Evolutionary conservation across 2,113 vertebrate genomes (phyloP).

Genomic region (Aegithalos caudatus): DNA sequence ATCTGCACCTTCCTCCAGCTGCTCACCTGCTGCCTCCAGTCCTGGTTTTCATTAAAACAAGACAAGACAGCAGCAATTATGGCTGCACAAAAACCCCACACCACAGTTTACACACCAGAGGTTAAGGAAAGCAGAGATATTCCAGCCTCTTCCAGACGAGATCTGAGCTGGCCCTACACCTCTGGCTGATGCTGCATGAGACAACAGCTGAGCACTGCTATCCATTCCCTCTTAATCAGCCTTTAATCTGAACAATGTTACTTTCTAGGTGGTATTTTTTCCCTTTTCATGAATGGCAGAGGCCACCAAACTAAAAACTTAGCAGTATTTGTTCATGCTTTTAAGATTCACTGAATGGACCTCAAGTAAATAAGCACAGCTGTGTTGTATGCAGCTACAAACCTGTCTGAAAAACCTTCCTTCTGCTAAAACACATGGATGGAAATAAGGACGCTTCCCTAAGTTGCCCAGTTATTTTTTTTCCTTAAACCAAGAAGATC

Average conservation of each 20-base stretch:
- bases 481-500: not conserved
- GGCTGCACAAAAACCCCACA: rapidly evolving
- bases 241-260: not conserved
- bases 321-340: not conserved
- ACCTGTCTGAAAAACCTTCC: not conserved
- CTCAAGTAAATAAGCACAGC: not conserved
- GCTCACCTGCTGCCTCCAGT: not conserved
- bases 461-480: not conserved
- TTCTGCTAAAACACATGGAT: not conserved
- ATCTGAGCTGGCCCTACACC: not conserved
- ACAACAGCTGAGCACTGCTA: not conserved
- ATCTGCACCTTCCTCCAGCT: not conserved
- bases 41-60: not conserved
- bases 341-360: not conserved
- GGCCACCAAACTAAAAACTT: not conserved
- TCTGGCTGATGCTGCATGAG: not conserved
- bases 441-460: not conserved
- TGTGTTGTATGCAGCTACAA: not conserved
- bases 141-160: not conserved
- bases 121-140: not conserved
- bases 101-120: not conserved
- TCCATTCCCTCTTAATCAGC: not conserved
- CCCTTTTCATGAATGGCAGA: not conserved
- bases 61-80: not conserved
- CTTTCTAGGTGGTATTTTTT: not conserved